These are phyloP conservation scores for Drosophila pseudotalamancana DNA, from an alignment of 2,888 invertebrate genomes.

Conservation along the genomic window DNA sequence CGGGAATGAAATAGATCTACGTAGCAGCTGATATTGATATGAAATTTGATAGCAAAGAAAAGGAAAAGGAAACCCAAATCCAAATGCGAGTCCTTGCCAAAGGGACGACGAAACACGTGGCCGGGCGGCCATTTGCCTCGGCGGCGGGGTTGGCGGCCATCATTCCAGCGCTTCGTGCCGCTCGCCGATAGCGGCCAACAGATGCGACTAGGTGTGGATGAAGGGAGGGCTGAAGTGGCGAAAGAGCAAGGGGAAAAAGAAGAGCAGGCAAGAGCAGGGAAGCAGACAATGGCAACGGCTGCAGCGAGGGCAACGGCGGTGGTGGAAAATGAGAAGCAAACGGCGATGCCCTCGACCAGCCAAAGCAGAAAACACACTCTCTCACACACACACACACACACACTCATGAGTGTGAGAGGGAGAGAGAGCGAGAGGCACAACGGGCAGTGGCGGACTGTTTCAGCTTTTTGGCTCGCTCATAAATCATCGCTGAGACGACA, in stretches of 20 bases:
- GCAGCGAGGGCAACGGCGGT: slow-evolving; percentile 25
- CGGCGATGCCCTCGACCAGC: slow-evolving; percentile 53
- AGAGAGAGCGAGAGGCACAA: slow-evolving; percentile 25
- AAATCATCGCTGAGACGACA: slow-evolving; percentile 81
- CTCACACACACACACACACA: slow-evolving; percentile 26
- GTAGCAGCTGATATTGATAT: slow-evolving; percentile 2
- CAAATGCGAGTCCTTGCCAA: slow-evolving; percentile 33
- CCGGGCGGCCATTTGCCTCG: slow-evolving; percentile 44
- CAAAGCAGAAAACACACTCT: slow-evolving; percentile 38
- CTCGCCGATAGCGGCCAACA: slow-evolving; percentile 58
- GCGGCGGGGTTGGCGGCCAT: slow-evolving; percentile 64
- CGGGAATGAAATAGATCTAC: neutral
- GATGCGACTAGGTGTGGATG: slow-evolving; percentile 28
- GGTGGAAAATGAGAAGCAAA: slow-evolving; percentile 66
- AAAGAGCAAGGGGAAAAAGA: neutral
- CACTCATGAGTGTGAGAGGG: slow-evolving; percentile 23
- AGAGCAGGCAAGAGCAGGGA: slow-evolving; percentile 1
- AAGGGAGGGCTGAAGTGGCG: neutral
- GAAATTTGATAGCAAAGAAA: slow-evolving; percentile 58
- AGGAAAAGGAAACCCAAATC: slow-evolving; percentile 29
- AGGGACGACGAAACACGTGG: slow-evolving; percentile 48
- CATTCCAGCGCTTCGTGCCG: slow-evolving; percentile 61
- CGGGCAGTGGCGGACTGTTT: slow-evolving; percentile 53
- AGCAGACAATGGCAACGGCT: slow-evolving; percentile 61
- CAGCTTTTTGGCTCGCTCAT: slow-evolving; percentile 68